Conservation (phyloP, 2,797 vertebrate genomes). For the Salarias fasciatus region DNA sequence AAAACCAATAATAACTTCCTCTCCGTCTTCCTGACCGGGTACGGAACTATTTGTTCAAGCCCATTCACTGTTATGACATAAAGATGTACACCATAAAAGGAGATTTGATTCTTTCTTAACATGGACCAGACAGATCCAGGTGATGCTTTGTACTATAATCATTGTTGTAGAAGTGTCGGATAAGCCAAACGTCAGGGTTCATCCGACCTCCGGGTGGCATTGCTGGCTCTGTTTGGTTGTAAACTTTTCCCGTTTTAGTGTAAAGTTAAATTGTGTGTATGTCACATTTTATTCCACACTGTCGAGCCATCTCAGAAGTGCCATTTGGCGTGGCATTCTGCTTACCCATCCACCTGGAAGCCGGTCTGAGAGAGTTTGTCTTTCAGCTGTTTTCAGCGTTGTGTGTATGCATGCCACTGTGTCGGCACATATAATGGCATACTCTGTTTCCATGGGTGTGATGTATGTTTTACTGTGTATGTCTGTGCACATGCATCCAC, state of each 20-base stretch:
- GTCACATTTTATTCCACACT: slow-evolving; percentile 63
- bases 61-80: neutral
- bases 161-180: neutral
- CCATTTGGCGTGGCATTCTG: slow-evolving; percentile 47
- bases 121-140: neutral
- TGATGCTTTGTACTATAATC: neutral
- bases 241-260: slow-evolving; percentile 42
- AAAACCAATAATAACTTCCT: slow-evolving; percentile 20
- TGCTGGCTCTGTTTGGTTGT: slow-evolving; percentile 22
- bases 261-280: slow-evolving; percentile 63
- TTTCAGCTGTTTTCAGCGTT: slow-evolving; percentile 43
- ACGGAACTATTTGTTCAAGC: neutral
- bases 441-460: neutral
- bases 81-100: neutral
- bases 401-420: neutral
- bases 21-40: neutral
- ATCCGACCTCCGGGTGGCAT: slow-evolving; percentile 3
- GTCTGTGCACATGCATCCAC: neutral
- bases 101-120: neutral
- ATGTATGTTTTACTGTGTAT: neutral
- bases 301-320: slow-evolving; percentile 62
- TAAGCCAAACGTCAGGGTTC: neutral
- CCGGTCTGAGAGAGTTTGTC: slow-evolving; percentile 36
- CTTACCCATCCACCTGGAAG: slow-evolving; percentile 61
- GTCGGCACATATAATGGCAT: slow-evolving; percentile 1